phyloP scores from a whole-genome alignment of 2,797 vertebrate species.

The Enteromius fasciolatus region DNA sequence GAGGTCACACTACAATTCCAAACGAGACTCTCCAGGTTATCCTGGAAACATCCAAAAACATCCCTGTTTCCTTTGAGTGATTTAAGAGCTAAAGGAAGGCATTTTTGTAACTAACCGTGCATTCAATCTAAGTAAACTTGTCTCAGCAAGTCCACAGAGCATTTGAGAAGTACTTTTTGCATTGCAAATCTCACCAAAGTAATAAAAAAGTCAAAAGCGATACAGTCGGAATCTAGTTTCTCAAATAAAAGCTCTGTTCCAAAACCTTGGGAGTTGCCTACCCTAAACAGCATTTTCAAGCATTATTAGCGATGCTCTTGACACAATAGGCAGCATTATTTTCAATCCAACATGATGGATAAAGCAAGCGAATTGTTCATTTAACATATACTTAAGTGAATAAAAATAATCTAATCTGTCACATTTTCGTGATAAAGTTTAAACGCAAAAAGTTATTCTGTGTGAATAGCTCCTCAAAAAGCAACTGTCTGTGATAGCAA shows the following conservation, averaged over 20 bases:
- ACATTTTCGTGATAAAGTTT: neutral
- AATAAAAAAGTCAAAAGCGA: neutral
- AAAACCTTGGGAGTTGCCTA: neutral
- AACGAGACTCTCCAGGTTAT: constrained; percentile 27
- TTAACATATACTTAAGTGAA: neutral
- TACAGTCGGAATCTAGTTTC: neutral
- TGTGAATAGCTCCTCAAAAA: neutral
- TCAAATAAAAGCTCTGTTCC: constrained; percentile 11
- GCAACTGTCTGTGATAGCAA: neutral
- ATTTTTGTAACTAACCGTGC: neutral
- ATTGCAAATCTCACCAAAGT: neutral
- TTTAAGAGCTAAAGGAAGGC: constrained; percentile 3
- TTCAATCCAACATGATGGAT: neutral
- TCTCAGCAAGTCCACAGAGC: neutral
- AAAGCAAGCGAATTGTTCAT: neutral
- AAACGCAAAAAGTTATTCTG: neutral
- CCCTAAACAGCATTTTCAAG: neutral
- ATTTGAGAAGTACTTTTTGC: neutral
- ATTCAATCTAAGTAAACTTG: neutral
- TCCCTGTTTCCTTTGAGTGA: constrained; percentile 15
- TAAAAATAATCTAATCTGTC: neutral
- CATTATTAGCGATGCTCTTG: neutral
- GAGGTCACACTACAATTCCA: constrained; percentile 12
- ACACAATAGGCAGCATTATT: neutral
- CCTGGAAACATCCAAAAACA: neutral